Evolutionary conservation across 1,140 invertebrate species (phyloP).

Genomic region (Panagrolaimus sp.): DNA sequence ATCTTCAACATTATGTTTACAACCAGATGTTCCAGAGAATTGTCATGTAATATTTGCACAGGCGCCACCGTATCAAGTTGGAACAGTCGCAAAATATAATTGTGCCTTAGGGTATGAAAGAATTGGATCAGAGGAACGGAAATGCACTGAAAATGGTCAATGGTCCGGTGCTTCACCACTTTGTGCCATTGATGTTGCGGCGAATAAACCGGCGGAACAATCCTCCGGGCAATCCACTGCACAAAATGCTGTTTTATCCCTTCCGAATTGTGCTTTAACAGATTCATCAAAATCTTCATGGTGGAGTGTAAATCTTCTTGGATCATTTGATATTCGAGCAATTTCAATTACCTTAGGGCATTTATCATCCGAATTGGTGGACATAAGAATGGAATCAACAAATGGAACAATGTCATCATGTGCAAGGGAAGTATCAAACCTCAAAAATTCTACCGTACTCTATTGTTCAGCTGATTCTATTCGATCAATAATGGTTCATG

Average conservation of each 20-base stretch:
- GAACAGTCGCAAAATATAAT: conserved; percentile 11
- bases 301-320: conserved; percentile 10
- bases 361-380: neutral
- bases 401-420: conserved; percentile 4
- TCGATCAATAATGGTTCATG: neutral
- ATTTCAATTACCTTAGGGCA: conserved; percentile 12
- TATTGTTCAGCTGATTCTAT: conserved; percentile 5
- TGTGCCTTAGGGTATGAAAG: conserved; percentile 3
- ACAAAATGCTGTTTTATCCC: conserved; percentile 1
- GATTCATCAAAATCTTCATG: conserved; percentile 12
- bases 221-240: neutral
- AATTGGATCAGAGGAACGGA: neutral
- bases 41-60: conserved; percentile 6
- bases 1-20: neutral
- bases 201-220: neutral
- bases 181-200: conserved; percentile 17
- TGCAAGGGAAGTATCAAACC: neutral
- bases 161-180: neutral
- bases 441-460: neutral
- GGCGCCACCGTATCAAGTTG: neutral
- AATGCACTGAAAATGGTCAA: neutral
- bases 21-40: conserved; percentile 18
- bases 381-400: neutral
- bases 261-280: conserved; percentile 11
- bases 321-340: neutral